Percentiles rank a stretch among this genome's conserved stretches.
Conservation (phyloP, 2,888 invertebrate species). For the Eristalinus sepulchralis region DNA sequence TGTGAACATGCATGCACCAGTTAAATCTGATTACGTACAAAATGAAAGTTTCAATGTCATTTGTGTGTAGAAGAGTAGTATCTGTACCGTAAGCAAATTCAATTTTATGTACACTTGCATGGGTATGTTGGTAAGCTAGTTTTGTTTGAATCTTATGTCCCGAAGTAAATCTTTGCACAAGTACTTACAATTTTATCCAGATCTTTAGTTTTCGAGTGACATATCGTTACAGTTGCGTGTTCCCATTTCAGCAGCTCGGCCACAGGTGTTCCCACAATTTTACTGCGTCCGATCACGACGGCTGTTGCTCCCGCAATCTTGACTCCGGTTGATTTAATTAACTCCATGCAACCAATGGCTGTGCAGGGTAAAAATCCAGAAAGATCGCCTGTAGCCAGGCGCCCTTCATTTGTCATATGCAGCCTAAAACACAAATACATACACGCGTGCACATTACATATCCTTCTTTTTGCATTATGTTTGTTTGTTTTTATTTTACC, state of each 20-base stretch:
- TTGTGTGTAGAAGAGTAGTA: too few relatives aligned
- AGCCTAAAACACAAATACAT: conserved; percentile 82
- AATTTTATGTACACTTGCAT: too few relatives aligned
- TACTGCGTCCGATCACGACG: conserved; percentile 97
- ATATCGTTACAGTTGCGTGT: conserved; percentile 97
- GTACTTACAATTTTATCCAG: conserved; percentile 86
- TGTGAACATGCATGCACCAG: too few relatives aligned
- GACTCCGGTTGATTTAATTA: conserved; percentile 87
- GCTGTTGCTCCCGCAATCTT: conserved; percentile 91
- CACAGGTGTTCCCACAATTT: conserved; percentile 98
- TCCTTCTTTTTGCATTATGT: not conserved
- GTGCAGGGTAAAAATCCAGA: conserved; percentile 97
- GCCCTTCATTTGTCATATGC: conserved; percentile 96
- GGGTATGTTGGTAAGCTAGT: too few relatives aligned
- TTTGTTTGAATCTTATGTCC: not conserved
- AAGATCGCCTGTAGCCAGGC: conserved; percentile 93
- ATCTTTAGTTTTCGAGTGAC: conserved; percentile 96
- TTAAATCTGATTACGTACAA: too few relatives aligned
- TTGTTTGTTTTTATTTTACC: conserved; percentile 86
- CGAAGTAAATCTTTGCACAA: not conserved
- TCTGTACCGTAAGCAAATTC: too few relatives aligned
- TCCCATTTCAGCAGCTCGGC: conserved; percentile 97
- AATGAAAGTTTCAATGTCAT: too few relatives aligned
- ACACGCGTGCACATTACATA: not conserved
- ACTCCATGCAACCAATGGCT: conserved; percentile 95